Base-by-base conservation (phyloP, 2,113 vertebrate genomes). In the Callorhinus ursinus region DNA sequence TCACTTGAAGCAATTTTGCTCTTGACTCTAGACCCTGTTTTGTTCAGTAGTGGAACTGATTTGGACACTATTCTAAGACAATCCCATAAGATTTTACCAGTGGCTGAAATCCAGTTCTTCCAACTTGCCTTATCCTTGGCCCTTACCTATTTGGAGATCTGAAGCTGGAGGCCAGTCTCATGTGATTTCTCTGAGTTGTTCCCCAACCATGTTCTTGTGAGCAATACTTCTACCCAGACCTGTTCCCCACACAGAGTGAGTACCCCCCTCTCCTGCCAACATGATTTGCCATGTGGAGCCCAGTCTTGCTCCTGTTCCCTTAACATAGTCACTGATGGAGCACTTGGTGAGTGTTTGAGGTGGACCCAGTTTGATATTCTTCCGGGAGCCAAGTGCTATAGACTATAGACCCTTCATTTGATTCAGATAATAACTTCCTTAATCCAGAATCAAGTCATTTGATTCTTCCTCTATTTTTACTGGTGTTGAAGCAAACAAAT, bases 1-100 rank as follows among this genome's bases (percentile, higher is more conserved):
- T 74, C 21, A 74, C 76, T 72, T 77, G 71, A 88, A 81, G 15
- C 59, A 95, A 80, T 93, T 97, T 89, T 93, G 22, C 79, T 87
- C 28, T 93, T 33, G 24, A 74, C 13, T 88, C 21, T 26, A 15
- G 65, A 65, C 18, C 21, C 15, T 63, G 19, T 69, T 57, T 24
- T 51, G 49, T 61, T 42, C 39, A 13, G 1, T 28, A 39, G 6
- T 2, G 2, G 22, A 85, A 28, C n/a, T n/a, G 42, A 65, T 88
- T 26, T 84, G 33, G 22, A 69, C 87, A 87, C 21, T 59, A 22
- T 72, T 87, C 22, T 81, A 57, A 65, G 49, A 63, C 7, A 71
- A 51, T 53, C 33, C 67, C 7, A 31, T 28, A 55, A 49, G 36
- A 77, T 83, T 87, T 97, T 61, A 83, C 65, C 67, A 36, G 46